These are phyloP conservation scores for Bibio marci DNA, from an alignment of 2,888 invertebrate genomes.

Conservation along the genomic window DNA sequence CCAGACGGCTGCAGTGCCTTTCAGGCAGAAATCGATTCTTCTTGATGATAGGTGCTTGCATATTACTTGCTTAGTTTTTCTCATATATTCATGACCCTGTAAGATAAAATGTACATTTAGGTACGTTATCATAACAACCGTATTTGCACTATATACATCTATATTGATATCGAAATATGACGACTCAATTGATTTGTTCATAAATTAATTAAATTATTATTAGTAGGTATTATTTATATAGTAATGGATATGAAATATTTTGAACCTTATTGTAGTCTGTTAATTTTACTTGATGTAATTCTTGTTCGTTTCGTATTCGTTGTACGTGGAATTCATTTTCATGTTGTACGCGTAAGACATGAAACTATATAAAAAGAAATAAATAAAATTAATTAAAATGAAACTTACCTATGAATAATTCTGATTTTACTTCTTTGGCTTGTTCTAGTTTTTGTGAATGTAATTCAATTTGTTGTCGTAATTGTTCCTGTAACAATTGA, in stretches of 20 bases:
- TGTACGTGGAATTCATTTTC: background rate
- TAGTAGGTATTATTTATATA: slow-evolving; percentile 1
- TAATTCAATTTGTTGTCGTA: background rate
- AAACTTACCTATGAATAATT: no score
- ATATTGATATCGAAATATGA: no score
- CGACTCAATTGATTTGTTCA: no score
- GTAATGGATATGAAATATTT: background rate
- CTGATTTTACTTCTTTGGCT: background rate
- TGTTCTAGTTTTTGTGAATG: background rate
- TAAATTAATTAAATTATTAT: no score
- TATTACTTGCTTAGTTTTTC: no score
- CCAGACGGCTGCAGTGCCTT: no score
- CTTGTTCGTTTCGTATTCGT: background rate
- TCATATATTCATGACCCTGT: no score
- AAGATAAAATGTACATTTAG: no score
- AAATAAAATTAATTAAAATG: background rate
- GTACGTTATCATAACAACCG: no score
- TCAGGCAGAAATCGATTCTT: no score
- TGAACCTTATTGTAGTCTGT: background rate
- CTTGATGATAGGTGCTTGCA: no score
- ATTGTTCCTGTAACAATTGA: background rate
- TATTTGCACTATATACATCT: no score
- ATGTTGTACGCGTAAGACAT: background rate
- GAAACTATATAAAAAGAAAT: background rate
- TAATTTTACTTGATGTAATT: background rate